Conservation (phyloP, 1,140 invertebrate genomes). For the Drosophila novamexicana region DNA sequence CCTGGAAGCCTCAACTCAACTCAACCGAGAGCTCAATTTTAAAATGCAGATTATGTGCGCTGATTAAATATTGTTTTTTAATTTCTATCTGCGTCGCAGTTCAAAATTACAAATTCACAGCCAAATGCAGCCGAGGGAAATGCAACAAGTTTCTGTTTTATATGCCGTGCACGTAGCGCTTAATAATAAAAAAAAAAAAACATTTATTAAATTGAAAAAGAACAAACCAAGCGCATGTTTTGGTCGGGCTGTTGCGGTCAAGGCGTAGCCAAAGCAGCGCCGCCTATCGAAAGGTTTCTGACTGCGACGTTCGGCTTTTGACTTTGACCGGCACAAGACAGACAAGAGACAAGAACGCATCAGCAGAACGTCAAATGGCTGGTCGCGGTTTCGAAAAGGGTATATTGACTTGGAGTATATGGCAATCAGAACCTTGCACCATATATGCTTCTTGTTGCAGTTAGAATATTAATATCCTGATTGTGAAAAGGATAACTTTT, state of each 20-base stretch:
- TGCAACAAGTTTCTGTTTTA: slow-evolving; percentile 5
- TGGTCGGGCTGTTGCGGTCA: slow-evolving; percentile 36
- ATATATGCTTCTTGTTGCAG: too few species aligned
- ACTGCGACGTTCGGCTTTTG: slow-evolving; percentile 42
- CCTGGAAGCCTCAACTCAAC: slow-evolving; percentile 35
- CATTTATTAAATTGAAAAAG: slow-evolving; percentile 55
- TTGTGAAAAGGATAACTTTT: too few species aligned
- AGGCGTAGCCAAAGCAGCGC: slow-evolving; percentile 54
- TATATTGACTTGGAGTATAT: background rate
- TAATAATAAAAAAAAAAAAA: slow-evolving; percentile 52
- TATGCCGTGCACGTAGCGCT: slow-evolving; percentile 63
- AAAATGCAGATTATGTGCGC: slow-evolving; percentile 82
- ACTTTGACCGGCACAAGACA: slow-evolving; percentile 33
- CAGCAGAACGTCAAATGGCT: slow-evolving; percentile 25
- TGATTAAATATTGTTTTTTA: slow-evolving; percentile 82
- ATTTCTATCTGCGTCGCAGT: slow-evolving; percentile 60
- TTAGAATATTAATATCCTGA: too few species aligned
- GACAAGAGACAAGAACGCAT: slow-evolving; percentile 33
- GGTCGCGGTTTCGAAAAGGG: background rate
- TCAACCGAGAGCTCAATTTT: slow-evolving; percentile 42
- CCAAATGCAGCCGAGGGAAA: slow-evolving; percentile 63
- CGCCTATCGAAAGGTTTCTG: slow-evolving; percentile 50
- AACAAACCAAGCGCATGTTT: slow-evolving; percentile 16
- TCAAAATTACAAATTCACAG: slow-evolving; percentile 67
- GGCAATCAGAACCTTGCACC: too few species aligned